Evolutionary conservation across 2,888 invertebrate species (phyloP).

Genomic region (Meliscaeva auricollis): DNA sequence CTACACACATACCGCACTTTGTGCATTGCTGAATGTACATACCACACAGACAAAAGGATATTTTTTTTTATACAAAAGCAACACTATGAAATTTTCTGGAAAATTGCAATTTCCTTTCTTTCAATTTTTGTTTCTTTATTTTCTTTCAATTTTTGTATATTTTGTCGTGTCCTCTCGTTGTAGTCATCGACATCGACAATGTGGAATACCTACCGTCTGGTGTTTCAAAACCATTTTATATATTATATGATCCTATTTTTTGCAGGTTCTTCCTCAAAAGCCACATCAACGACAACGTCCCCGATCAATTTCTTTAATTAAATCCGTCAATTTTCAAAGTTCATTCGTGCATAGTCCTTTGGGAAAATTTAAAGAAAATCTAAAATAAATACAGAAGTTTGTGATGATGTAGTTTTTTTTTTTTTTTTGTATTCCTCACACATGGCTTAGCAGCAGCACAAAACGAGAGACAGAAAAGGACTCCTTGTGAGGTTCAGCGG

Average conservation of each 20-base stretch:
- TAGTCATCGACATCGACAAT: conserved; percentile 1
- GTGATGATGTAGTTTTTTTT: background rate
- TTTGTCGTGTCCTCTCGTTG: conserved; percentile 8
- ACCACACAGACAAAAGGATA: conserved; percentile 51
- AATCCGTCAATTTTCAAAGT: conserved; percentile 70
- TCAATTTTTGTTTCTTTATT: background rate
- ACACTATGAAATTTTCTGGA: conserved; percentile 66
- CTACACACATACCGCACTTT: no score
- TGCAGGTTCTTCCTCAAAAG: background rate
- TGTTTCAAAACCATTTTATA: conserved; percentile 20
- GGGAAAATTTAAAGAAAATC: conserved; percentile 42
- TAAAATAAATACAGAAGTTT: conserved; percentile 43
- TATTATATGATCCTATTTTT: conserved; percentile 10
- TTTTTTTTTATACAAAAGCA: conserved; percentile 26
- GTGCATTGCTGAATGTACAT: conserved; percentile 9
- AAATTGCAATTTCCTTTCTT: conserved; percentile 68
- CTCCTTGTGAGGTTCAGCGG: background rate
- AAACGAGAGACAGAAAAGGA: background rate
- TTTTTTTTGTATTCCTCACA: background rate
- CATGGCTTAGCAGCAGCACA: conserved; percentile 6
- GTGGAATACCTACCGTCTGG: conserved; percentile 27
- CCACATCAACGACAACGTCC: conserved; percentile 40
- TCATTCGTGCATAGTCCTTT: conserved; percentile 64
- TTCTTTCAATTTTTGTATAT: conserved; percentile 13
- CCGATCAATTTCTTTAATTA: conserved; percentile 75